phyloP scores from a whole-genome alignment of 30 jellyfish, hydroid and myxozoan genomes.

The Catostylus mosaicus region DNA sequence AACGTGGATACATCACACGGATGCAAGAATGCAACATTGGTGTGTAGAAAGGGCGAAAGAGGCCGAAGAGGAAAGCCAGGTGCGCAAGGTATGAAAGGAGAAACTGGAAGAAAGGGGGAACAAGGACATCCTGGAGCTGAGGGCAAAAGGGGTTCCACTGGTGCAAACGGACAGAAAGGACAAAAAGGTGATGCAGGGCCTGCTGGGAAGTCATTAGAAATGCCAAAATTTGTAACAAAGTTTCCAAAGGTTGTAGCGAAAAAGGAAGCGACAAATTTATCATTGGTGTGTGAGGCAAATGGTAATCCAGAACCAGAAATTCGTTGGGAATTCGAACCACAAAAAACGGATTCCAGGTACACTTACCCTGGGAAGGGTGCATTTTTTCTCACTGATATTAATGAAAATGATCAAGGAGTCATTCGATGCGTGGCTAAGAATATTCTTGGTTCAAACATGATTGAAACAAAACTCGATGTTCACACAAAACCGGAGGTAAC shows the following conservation, averaged over 20 bases:
- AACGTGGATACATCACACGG: neutral
- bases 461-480: conserved; percentile 19
- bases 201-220: conserved; percentile 17
- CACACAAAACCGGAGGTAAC: conserved; percentile 34
- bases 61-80: conserved; percentile 32
- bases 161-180: conserved; percentile 19
- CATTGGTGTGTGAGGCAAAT: conserved; percentile 24
- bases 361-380: conserved; percentile 17
- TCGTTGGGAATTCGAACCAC: conserved; percentile 17
- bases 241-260: neutral
- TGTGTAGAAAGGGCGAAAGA: conserved; percentile 19
- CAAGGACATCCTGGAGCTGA: neutral
- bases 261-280: conserved; percentile 8
- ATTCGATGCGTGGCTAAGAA: conserved; percentile 43
- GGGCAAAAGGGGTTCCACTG: conserved; percentile 9
- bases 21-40: conserved; percentile 9
- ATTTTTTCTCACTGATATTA: neutral
- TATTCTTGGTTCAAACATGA: conserved; percentile 10
- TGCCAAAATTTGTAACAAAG: conserved; percentile 6
- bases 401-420: conserved; percentile 6
- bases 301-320: conserved; percentile 33
- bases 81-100: neutral
- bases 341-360: conserved; percentile 24
- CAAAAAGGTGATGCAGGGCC: conserved; percentile 30
- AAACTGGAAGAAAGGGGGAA: conserved; percentile 4